Conservation (phyloP, 2,888 invertebrate species). For the Brachylomia viminalis region DNA sequence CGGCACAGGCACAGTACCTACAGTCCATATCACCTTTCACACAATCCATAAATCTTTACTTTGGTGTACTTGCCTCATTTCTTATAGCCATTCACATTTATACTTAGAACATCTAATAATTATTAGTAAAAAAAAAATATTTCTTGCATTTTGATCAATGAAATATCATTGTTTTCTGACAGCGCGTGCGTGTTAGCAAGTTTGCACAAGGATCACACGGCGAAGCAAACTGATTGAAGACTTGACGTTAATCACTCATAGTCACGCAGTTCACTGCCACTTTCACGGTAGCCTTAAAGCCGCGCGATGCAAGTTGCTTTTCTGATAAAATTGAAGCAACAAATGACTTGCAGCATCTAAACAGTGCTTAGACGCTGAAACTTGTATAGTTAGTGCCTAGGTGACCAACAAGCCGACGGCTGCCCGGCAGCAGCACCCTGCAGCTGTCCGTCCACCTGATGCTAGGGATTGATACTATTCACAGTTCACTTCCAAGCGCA, state of each 20-base stretch:
- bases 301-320: not conserved
- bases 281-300: not conserved
- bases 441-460: no score
- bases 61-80: not conserved
- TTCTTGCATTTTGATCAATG: not conserved
- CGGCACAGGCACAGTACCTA: not conserved
- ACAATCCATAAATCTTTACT: not conserved
- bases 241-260: conserved; percentile 1
- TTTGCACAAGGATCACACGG: conserved; percentile 6
- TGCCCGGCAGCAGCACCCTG: no score
- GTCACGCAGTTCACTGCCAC: not conserved
- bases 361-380: not conserved
- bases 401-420: no score
- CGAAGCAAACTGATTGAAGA: not conserved
- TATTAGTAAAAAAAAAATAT: not conserved
- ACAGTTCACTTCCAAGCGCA: no score
- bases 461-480: no score
- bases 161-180: not conserved
- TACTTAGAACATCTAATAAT: not conserved
- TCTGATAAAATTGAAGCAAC: not conserved
- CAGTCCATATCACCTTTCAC: not conserved
- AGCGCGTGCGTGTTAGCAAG: not conserved
- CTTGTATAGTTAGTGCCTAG: no score
- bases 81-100: not conserved
- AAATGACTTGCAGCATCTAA: not conserved